phyloP scores from a whole-genome alignment of 1,140 invertebrate genomes.

The Nymphalis io region DNA sequence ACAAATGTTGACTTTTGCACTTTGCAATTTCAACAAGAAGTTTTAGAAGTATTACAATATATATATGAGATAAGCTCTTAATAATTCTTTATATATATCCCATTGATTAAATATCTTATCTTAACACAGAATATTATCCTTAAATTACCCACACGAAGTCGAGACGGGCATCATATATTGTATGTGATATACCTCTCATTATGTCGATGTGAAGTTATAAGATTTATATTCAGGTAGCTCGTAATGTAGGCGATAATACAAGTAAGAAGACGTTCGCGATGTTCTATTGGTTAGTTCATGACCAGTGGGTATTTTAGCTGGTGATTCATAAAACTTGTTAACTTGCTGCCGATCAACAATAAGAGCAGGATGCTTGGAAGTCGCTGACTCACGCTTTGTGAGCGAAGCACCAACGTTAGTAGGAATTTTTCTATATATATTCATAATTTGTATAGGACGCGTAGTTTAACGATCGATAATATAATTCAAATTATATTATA shows the following conservation, averaged over 20 bases:
- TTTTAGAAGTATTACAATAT: no score
- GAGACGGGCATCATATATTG: no score
- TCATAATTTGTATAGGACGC: not conserved
- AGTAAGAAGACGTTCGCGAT: slow-evolving; percentile 5
- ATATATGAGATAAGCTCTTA: no score
- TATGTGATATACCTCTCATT: no score
- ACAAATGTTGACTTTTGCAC: no score
- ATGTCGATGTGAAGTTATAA: no score
- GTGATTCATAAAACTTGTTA: slow-evolving; percentile 54
- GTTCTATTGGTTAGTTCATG: slow-evolving; percentile 9
- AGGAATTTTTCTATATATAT: not conserved
- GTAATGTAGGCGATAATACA: not conserved
- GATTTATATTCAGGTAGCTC: no score
- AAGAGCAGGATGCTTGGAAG: slow-evolving; percentile 50
- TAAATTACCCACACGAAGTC: no score
- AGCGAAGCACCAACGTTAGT: not conserved
- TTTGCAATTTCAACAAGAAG: no score
- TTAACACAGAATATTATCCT: no score
- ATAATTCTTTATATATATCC: no score
- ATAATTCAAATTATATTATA: not conserved
- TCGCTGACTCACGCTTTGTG: slow-evolving; percentile 48
- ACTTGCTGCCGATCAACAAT: slow-evolving; percentile 52
- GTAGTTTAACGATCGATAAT: not conserved
- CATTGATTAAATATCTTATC: no score
- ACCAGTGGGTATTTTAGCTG: slow-evolving; percentile 47